Base-by-base conservation (phyloP, 2,797 vertebrate genomes). In the Choloepus didactylus region DNA sequence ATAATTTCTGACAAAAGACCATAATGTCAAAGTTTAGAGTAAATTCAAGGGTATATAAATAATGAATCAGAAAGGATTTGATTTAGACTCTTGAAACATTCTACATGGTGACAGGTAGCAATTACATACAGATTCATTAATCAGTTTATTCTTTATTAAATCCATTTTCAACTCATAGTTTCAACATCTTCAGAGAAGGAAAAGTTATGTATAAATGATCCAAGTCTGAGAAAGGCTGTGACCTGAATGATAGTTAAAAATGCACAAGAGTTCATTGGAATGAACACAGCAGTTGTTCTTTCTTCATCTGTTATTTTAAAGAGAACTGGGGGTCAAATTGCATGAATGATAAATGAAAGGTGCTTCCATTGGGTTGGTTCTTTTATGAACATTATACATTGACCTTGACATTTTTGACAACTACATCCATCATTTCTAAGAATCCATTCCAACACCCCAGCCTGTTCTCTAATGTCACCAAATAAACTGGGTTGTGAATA, bases 381-480 rank as follows among this genome's bases (percentile, higher is more conserved):
- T 98, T 98, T 99, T 98, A 98, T 98, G 98, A 98, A 98, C 98
- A 98, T 99, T 98, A 98, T 98, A 98, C 99, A 99, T 99, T 99
- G 99, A 99, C 99, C 99, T 99, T 99, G 99, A 99, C 99, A 98
- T 99, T 99, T 99, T 98, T 99, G 99, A 99, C 99, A 99, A 99
- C 99, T 98, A 98, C 99, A 99, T 99, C 99, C 99, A 99, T 99
- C 99, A 99, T 98, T 97, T 97, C 98, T 98, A 98, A 98, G 98
- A 99, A 99, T 99, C 99, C 98, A 98, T 99, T 99, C 99, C 99
- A 99, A 99, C 98, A 99, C 98, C 98, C 98, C 98, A 98, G 98
- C 95, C 98, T 98, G 98, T 98, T 99, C 99, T 98, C 98, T 98
- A 97, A 98, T 98, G 98, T 98, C 98, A 99, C 98, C 99, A 99